Conservation (phyloP, 2,113 vertebrate genomes). For the Syrrhaptes paradoxus region DNA sequence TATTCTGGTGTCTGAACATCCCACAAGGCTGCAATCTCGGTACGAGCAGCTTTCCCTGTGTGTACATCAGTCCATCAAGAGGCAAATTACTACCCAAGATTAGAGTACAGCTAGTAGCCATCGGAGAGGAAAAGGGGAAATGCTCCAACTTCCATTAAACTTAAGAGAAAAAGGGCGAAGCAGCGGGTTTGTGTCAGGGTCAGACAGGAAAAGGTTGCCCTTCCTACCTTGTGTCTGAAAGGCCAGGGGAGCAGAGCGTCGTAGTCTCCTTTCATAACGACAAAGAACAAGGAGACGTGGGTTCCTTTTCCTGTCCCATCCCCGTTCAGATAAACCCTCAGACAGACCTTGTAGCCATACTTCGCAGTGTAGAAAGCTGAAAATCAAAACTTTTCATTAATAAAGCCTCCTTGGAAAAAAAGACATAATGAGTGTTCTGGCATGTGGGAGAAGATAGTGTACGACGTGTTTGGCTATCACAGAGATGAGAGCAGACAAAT, state of each 20-base stretch:
- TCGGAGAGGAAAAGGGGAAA: not conserved
- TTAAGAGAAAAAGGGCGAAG: not conserved
- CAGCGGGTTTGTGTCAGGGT: not conserved
- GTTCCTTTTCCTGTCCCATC: constrained; percentile 82
- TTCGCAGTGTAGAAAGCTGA: constrained; percentile 86
- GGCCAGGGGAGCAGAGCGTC: constrained; percentile 85
- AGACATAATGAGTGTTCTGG: not conserved
- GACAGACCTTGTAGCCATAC: constrained; percentile 85
- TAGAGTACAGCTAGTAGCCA: not conserved
- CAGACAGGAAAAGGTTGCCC: not conserved
- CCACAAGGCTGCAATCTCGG: not conserved
- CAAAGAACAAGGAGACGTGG: constrained; percentile 86
- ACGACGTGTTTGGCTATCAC: not conserved
- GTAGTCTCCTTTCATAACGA: constrained; percentile 86
- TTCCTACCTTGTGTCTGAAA: constrained; percentile 84
- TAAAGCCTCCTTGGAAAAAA: not conserved
- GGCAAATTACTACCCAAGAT: not conserved
- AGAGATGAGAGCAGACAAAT: not conserved
- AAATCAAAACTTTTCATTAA: not conserved
- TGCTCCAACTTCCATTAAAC: not conserved
- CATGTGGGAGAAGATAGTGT: fast-evolving
- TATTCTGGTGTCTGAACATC: not conserved
- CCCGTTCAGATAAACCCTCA: constrained; percentile 84
- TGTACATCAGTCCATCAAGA: not conserved
- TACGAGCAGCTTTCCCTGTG: not conserved